Evolutionary conservation across 1,140 invertebrate species (phyloP), one percentile per base, ranked within the genome.

Genomic region (Drosophila sproati): DNA sequence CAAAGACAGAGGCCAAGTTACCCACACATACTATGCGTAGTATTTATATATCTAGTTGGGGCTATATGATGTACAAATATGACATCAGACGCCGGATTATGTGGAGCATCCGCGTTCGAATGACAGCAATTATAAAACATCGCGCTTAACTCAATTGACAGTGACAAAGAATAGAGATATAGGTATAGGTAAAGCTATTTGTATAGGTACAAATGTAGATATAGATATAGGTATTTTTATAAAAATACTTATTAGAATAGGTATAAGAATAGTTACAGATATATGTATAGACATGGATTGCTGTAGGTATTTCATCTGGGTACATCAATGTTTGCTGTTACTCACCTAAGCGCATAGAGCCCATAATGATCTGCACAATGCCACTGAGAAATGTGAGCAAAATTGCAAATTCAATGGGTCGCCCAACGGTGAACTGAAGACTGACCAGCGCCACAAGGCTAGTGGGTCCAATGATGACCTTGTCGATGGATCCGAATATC

Each of bases 391-490:
- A 96, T 29, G 95, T 94, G 1, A 98, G 93, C 3, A 99, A 93
- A 48, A 98, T 93, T 4, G 97, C 96, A 91, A 96, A 98, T 61
- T 96, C 95, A 0, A 95, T 88, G n/a, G 96, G 95, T 79, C 96
- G 94, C 3, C 94, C 94, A 66, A 95, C 94, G 2, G 95, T 96
- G 66, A 96, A 96, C 80, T 97, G 95, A 31, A 96, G 94, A 20
- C 96, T 96, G 55, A 93, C 88, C 39, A 92, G 62, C 0, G 91
- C 91, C 66, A 98, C 97, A 8, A 98, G 94, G 48, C 96, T 97
- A 0, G 97, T 97, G 0, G 97, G 97, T 47, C 97, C 97, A 70
- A 98, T 97, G 0, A 97, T 98, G 7, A 98, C 96, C 93, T 98
- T 96, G 93, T 96, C 97, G 31, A 98, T 96, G 1, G 97, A 98